Conservation (phyloP, 2,797 vertebrate species). For the Diplodus sargus region DNA sequence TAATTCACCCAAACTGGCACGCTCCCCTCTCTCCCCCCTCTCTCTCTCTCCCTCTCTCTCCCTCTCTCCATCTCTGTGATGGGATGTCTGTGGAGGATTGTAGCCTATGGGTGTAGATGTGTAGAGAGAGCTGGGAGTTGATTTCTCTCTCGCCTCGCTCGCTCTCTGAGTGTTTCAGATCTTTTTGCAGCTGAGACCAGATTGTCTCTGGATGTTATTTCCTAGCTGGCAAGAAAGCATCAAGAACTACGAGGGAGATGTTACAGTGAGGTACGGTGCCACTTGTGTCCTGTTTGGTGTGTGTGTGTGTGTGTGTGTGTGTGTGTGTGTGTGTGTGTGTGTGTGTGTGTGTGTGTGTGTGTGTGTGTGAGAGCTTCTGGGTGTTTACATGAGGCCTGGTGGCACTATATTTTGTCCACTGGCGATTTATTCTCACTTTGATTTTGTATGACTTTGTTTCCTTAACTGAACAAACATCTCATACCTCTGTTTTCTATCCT, state of each 20-base stretch:
- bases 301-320: constrained; percentile 4
- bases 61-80: constrained; percentile 51
- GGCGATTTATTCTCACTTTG: constrained; percentile 2
- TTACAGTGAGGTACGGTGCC: constrained; percentile 69
- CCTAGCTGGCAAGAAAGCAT: constrained; percentile 41
- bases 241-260: constrained; percentile 31
- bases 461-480: not conserved
- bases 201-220: constrained; percentile 67
- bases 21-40: constrained; percentile 40
- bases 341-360: constrained; percentile 26
- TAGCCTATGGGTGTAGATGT: constrained; percentile 77
- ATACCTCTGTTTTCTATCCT: not conserved
- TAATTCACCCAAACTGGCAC: constrained; percentile 65
- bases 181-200: constrained; percentile 61
- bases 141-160: constrained; percentile 46
- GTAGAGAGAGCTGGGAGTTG: constrained; percentile 65
- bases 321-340: constrained; percentile 22
- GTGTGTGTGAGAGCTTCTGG: constrained; percentile 30
- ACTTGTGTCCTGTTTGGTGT: constrained; percentile 37
- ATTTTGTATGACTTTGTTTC: constrained; percentile 20
- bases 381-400: constrained; percentile 23
- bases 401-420: not conserved
- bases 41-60: not conserved
- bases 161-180: constrained; percentile 52
- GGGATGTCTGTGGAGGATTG: constrained; percentile 77